Percentiles rank a stretch among this genome's conserved stretches.
phyloP scores from a whole-genome alignment of 2,113 vertebrate genomes.

The Rattus rattus region DNA sequence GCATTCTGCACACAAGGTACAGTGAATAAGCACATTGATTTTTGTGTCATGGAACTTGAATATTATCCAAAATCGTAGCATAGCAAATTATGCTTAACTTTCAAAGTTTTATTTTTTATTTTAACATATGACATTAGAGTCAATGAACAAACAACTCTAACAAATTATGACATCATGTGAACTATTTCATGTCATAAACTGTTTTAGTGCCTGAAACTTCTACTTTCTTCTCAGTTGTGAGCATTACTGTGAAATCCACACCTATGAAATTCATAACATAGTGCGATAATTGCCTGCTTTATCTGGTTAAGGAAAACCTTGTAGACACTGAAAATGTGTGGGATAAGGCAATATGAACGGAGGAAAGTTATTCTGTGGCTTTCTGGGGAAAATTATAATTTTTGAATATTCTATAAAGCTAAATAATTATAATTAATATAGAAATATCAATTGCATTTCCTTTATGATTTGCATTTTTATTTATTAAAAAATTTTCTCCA shows the following conservation, averaged over 20 bases:
- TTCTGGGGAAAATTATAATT: neutral
- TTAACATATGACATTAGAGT: neutral
- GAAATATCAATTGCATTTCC: neutral
- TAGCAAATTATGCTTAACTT: neutral
- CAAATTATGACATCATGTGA: neutral
- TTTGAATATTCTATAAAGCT: neutral
- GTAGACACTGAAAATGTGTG: neutral
- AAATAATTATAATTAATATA: neutral
- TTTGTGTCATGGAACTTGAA: neutral
- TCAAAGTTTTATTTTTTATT: neutral
- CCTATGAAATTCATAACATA: neutral
- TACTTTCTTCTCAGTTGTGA: neutral
- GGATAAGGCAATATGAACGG: neutral
- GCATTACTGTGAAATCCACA: neutral
- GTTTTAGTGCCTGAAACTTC: neutral
- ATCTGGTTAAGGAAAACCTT: neutral
- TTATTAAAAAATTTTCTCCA: neutral
- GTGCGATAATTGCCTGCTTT: neutral
- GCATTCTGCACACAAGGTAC: neutral
- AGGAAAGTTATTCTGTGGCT: neutral
- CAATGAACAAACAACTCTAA: neutral
- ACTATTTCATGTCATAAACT: neutral
- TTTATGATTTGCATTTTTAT: neutral
- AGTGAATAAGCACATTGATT: neutral
- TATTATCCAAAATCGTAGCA: neutral